Evolutionary conservation across 2,888 invertebrate species (phyloP).

Genomic region (Pelosia muscerda): DNA sequence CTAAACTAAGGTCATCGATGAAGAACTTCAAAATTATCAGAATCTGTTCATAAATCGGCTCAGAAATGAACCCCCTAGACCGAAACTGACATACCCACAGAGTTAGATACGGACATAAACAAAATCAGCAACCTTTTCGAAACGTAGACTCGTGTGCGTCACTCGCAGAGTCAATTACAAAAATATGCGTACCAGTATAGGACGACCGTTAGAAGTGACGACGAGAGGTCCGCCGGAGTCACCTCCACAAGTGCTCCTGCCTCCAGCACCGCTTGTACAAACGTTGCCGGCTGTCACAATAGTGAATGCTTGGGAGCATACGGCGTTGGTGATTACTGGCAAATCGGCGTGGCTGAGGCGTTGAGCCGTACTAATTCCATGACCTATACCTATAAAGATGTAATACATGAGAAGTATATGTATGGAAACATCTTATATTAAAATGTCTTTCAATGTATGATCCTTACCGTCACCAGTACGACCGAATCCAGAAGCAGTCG

Average conservation of each 20-base stretch:
- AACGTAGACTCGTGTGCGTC: no score
- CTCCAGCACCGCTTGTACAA: constrained; percentile 8
- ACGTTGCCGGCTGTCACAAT: not conserved
- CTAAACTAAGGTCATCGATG: no score
- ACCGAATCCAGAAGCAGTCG: constrained; percentile 71
- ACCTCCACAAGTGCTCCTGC: constrained; percentile 11
- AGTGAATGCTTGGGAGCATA: not conserved
- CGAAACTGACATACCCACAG: no score
- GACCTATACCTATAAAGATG: not conserved
- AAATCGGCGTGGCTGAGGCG: constrained; percentile 12
- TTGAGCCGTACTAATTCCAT: not conserved
- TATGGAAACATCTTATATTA: not conserved
- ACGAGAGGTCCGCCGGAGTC: constrained; percentile 17
- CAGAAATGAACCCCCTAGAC: no score
- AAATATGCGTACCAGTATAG: not conserved
- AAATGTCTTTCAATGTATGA: not conserved
- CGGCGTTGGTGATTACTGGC: constrained; percentile 10
- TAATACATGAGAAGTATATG: not conserved
- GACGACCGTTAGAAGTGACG: not conserved
- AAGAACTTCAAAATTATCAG: no score
- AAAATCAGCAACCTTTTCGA: no score
- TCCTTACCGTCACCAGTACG: constrained; percentile 52
- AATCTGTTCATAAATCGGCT: no score
- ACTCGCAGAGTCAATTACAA: not conserved
- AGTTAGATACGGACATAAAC: no score